These are phyloP conservation scores for Oncorhynchus mykiss DNA, from an alignment of 2,113 vertebrate species.

Conservation along the genomic window DNA sequence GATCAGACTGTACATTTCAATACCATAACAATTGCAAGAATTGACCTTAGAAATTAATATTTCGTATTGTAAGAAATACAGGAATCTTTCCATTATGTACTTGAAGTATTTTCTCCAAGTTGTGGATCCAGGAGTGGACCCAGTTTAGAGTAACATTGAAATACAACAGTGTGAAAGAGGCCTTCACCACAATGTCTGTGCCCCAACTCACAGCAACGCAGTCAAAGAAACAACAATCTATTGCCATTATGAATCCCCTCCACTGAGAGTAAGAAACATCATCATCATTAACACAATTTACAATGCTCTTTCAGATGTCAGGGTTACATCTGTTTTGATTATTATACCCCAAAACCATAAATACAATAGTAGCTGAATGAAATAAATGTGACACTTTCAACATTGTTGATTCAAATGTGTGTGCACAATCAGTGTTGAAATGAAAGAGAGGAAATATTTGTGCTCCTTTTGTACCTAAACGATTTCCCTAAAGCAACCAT, in stretches of 20 bases:
- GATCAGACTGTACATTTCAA: background rate
- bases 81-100: slow-evolving; percentile 23
- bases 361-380: background rate
- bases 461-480: slow-evolving; percentile 35
- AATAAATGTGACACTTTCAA: slow-evolving; percentile 9
- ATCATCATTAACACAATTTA: slow-evolving; percentile 26
- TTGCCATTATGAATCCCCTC: slow-evolving; percentile 27
- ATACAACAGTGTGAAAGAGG: slow-evolving; percentile 6
- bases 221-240: slow-evolving; percentile 8
- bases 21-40: background rate
- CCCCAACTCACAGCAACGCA: slow-evolving; percentile 6
- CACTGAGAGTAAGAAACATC: slow-evolving; percentile 22
- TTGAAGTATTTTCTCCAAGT: slow-evolving; percentile 4
- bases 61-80: slow-evolving; percentile 1
- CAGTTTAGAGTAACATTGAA: slow-evolving; percentile 5
- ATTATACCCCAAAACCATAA: slow-evolving; percentile 6
- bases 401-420: slow-evolving; percentile 21
- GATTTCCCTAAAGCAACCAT: background rate
- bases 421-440: slow-evolving; percentile 23
- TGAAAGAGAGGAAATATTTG: slow-evolving; percentile 28
- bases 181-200: slow-evolving; percentile 2
- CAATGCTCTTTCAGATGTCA: slow-evolving; percentile 15
- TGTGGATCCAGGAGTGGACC: background rate
- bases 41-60: background rate
- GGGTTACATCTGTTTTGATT: slow-evolving; percentile 5